Evolutionary conservation across 2,888 invertebrate genomes (phyloP), one percentile per base, ranked within the genome.

Genomic region (Panzeria rudis): DNA sequence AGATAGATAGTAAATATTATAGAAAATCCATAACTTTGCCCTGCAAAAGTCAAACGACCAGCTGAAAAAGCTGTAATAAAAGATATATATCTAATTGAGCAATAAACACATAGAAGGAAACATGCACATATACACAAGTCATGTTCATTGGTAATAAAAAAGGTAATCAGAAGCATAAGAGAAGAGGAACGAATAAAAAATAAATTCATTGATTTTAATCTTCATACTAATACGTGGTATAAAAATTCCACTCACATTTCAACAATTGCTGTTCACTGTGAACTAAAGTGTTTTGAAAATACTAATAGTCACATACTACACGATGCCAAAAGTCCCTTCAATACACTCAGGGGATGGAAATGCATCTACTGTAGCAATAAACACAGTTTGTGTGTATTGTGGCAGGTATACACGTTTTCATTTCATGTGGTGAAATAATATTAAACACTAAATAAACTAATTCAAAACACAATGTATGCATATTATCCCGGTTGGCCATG

Each of bases 401-500:
- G 25, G 38, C 81, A 66, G 71, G 50, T 77, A 52, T 62, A 54
- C 72, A 81, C 81, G 84, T 68, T 84, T 73, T 77, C 73, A 69
- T 69, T 77, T 81, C 84, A 84, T 81, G 77, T 68, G 77, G 72
- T 68, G 72, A 81, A 81, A 81, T 81, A 84, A 81, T 81, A 84
- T 81, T 81, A 81, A 77, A 81, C 72, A 81, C 72, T 71, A 84
- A 84, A 77, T 81, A 81, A 84, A 77, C 80, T 77, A 62, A 83
- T 75, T 72, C 64, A 71, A n/a, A 71, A 79, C 29, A 44, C 20
- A 35, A 68, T 23, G 20, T 32, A 5, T 5, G 54, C 17, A 38
- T n/a, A n/a, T n/a, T n/a, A n/a, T n/a, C n/a, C n/a, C n/a, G n/a
- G n/a, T n/a, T n/a, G n/a, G n/a, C n/a, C n/a, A n/a, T n/a, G n/a